Conservation (phyloP, 2,797 vertebrate genomes). For the Schizopygopsis malacanthus region DNA sequence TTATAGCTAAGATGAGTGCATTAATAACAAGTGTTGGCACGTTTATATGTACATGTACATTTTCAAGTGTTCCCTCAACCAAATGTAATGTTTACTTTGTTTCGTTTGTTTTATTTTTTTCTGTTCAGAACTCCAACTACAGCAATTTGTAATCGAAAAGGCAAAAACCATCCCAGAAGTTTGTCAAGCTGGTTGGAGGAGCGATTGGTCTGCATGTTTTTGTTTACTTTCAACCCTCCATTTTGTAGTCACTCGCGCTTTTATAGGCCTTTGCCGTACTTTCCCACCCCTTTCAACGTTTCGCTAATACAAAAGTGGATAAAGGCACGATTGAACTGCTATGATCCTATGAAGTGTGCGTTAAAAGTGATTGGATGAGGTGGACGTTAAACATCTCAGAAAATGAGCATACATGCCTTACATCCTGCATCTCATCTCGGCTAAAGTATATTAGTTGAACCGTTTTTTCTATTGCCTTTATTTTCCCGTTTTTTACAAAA, state of each 20-base stretch:
- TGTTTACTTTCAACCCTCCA: not conserved
- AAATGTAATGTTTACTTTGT: constrained; percentile 70
- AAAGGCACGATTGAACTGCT: constrained; percentile 2
- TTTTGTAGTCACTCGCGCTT: constrained; percentile 5
- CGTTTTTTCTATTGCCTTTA: not conserved
- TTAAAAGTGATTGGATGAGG: constrained; percentile 9
- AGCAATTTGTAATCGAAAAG: constrained; percentile 19
- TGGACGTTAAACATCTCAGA: constrained; percentile 13
- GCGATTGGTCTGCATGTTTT: constrained; percentile 25
- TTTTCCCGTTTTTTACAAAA: not conserved
- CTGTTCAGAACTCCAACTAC: constrained; percentile 18
- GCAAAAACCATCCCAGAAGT: not conserved
- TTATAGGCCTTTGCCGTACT: not conserved
- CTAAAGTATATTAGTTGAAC: not conserved
- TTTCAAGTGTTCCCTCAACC: constrained; percentile 79
- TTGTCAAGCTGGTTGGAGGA: not conserved
- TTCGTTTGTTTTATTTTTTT: constrained; percentile 41
- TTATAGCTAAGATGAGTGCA: constrained; percentile 72
- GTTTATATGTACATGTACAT: constrained; percentile 74
- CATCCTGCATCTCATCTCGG: not conserved
- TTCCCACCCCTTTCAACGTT: not conserved
- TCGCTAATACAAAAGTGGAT: not conserved
- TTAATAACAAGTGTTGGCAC: constrained; percentile 73
- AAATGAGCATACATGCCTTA: constrained; percentile 50
- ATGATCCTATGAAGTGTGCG: not conserved